Conservation (phyloP, 2,113 vertebrate species). For the Eubucco bourcierii region DNA sequence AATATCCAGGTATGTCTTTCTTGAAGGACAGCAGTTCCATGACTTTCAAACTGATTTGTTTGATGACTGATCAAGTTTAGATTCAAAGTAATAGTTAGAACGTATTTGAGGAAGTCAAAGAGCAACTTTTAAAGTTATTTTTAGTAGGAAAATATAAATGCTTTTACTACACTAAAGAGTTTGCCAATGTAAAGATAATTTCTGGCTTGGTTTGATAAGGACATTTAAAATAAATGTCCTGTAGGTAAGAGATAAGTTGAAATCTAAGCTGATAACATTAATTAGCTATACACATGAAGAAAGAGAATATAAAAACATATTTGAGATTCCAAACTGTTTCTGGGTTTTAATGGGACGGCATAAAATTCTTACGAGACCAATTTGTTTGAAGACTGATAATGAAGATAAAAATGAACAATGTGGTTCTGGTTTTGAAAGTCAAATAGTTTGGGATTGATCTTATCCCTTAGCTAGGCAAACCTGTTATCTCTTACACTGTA, state of each 20-base stretch:
- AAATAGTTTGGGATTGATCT: background rate
- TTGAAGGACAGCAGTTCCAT: background rate
- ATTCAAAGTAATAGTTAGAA: background rate
- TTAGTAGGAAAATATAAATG: background rate
- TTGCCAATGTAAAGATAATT: background rate
- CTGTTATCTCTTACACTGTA: background rate
- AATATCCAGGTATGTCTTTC: background rate
- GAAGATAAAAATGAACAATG: background rate
- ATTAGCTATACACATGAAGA: background rate
- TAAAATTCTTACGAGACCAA: background rate
- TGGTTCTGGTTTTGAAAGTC: background rate
- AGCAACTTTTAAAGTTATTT: background rate
- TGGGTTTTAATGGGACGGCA: background rate
- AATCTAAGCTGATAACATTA: background rate
- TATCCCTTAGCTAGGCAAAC: background rate
- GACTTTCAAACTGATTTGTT: background rate
- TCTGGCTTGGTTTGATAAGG: slow-evolving; percentile 31
- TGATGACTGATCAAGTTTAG: background rate
- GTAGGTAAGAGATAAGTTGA: slow-evolving; percentile 9
- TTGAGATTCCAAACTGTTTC: background rate
- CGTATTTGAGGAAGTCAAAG: background rate
- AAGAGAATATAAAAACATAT: background rate
- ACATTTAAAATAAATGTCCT: background rate
- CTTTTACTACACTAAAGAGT: background rate
- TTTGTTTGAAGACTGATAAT: background rate